Evolutionary conservation across 2,113 vertebrate genomes (phyloP), one percentile per base, ranked within the genome.

Genomic region (Chaenogobius annularis): DNA sequence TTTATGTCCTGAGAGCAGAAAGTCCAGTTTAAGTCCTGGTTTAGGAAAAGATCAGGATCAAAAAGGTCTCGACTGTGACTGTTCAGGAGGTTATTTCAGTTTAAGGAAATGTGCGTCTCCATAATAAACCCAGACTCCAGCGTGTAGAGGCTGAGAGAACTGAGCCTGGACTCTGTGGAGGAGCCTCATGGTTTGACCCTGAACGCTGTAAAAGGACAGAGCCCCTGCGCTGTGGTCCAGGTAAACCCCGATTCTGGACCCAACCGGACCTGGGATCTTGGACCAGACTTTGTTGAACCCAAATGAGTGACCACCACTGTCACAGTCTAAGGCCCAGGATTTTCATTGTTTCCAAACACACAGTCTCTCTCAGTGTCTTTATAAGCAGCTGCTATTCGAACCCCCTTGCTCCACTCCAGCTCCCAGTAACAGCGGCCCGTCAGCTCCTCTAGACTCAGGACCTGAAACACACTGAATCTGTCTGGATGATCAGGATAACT

Each of bases 171-270:
- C 54, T 22, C 20, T 55, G 54, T 22, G 54, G 3, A 55, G 54
- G 10, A 55, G 9, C n/a, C 20, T 55, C 54, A 55, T 55, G n/a
- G n/a, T 55, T 54, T 55, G 54, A 3, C 44, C 50, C n/a, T 23
- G 20, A 55, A 55, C 54, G 5, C 54, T 11, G 20, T 55, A 55
- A 22, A 55, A 55, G 9, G 54, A 55, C 54, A 55, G 54, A 55
- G 10, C 54, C 20, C 54, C 54, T 55, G 54, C 54, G n/a, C 54
- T 55, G 59, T 62, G 59, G 59, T 62, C 59, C 59, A 62, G 59
- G 31, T 62, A 62, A 15, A 62, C 59, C 59, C 59, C 26, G 31
- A 62, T 13, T 62, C 31, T 62, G 15, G 31, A 35, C 7, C 12
- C 8, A 15, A 37, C 13, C 7, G 26, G 31, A 37, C 31, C 59